Conservation (phyloP, 2,113 vertebrate species). For the Cyprinodon tularosa region DNA sequence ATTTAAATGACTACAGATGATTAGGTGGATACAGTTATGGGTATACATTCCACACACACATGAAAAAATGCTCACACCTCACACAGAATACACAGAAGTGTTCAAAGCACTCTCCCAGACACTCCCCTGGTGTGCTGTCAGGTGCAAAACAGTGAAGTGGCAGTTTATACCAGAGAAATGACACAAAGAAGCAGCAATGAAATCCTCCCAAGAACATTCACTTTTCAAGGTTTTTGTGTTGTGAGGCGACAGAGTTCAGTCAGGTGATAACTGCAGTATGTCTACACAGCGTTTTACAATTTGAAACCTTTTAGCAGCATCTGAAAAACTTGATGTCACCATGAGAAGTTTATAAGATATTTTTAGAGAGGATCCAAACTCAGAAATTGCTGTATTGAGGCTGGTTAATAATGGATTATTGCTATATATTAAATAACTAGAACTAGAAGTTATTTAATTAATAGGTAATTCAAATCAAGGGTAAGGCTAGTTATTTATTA, state of each 20-base stretch:
- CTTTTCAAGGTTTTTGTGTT: slow-evolving; percentile 36
- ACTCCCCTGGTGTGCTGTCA: slow-evolving; percentile 13
- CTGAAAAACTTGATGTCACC: not conserved
- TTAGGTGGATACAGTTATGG: slow-evolving; percentile 13
- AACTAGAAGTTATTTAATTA: too few relatives aligned
- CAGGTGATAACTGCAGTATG: slow-evolving; percentile 27
- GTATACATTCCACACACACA: not conserved
- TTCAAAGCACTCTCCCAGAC: not conserved
- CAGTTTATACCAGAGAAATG: slow-evolving; percentile 16
- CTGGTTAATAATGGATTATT: too few relatives aligned
- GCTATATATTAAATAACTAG: too few relatives aligned
- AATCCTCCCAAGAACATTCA: slow-evolving; percentile 11
- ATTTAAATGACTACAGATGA: not conserved
- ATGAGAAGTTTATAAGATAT: not conserved
- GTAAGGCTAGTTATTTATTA: too few relatives aligned
- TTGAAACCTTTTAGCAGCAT: not conserved
- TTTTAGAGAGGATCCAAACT: not conserved
- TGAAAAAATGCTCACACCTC: too few relatives aligned
- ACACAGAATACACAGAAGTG: not conserved
- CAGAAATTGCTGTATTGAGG: not conserved
- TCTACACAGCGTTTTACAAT: slow-evolving; percentile 3
- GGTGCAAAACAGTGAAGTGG: not conserved
- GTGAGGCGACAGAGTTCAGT: slow-evolving; percentile 29
- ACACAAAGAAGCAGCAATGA: slow-evolving; percentile 15
- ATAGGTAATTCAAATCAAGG: too few relatives aligned